Evolutionary conservation across 2,797 vertebrate genomes (phyloP).

Genomic region (Acanthornis magna): DNA sequence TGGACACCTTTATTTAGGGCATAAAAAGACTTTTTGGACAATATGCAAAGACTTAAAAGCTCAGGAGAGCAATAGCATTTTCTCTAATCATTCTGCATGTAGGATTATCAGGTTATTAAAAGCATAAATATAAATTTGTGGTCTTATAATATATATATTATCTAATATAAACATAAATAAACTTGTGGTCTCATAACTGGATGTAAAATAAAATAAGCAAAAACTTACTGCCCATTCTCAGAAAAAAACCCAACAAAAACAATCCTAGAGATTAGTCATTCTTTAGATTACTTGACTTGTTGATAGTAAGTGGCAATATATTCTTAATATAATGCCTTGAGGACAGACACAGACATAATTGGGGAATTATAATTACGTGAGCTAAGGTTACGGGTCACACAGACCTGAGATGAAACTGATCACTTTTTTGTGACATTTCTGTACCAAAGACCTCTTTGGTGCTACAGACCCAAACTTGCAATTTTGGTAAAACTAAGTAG

Average conservation of each 20-base stretch:
- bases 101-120: background rate
- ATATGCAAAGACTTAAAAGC: background rate
- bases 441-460: background rate
- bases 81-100: background rate
- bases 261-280: background rate
- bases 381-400: background rate
- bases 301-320: background rate
- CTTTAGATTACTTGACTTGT: background rate
- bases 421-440: background rate
- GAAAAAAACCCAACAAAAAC: too few species aligned
- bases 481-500: background rate
- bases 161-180: background rate
- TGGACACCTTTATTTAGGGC: background rate
- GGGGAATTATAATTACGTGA: background rate
- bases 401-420: background rate
- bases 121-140: background rate
- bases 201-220: background rate
- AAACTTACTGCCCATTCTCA: accelerated
- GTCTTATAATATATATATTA: background rate
- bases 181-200: background rate
- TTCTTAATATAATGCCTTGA: background rate
- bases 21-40: background rate
- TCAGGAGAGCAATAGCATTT: background rate
- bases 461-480: background rate
- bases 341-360: background rate